Percentiles rank a stretch among this genome's conserved stretches.
These are phyloP conservation scores for Isoperla grammatica DNA, from an alignment of 2,888 invertebrate species.

Conservation along the genomic window DNA sequence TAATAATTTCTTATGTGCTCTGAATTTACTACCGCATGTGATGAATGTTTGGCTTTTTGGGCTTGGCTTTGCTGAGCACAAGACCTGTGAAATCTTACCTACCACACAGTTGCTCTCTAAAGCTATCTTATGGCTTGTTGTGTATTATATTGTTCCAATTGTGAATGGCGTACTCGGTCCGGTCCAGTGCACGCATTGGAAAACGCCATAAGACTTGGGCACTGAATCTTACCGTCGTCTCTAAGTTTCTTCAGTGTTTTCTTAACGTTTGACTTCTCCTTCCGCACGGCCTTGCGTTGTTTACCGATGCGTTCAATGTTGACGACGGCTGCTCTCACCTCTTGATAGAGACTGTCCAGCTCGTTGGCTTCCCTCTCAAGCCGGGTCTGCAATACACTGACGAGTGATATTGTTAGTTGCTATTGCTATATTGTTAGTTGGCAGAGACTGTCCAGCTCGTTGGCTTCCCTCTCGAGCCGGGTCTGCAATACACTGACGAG, in stretches of 20 bases:
- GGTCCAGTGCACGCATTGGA: too few species aligned
- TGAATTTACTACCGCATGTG: too few species aligned
- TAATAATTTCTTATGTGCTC: too few species aligned
- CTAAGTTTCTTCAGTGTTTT: conserved; percentile 37
- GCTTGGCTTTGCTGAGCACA: too few species aligned
- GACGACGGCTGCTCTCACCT: conserved; percentile 37
- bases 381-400: conserved; percentile 36
- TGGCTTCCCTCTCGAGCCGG: conserved; percentile 35
- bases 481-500: conserved; percentile 35
- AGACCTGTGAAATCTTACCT: too few species aligned
- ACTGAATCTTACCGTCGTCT: conserved; percentile 38
- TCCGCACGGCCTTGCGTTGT: conserved; percentile 38
- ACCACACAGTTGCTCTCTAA: too few species aligned
- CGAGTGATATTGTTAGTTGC: neutral
- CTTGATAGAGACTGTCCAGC: conserved; percentile 38
- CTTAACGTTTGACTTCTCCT: conserved; percentile 36
- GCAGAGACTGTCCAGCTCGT: conserved; percentile 39
- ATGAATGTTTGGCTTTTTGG: too few species aligned
- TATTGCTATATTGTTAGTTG: conserved; percentile 19
- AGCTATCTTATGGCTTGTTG: too few species aligned
- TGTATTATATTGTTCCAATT: too few species aligned
- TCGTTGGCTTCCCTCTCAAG: conserved; percentile 38
- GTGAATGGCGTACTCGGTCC: too few species aligned
- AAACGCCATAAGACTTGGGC: too few species aligned
- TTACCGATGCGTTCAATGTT: conserved; percentile 38